These are phyloP conservation scores for Hydractinia symbiolongicarpus DNA, from an alignment of 30 jellyfish, hydroid and myxozoan species.

Conservation along the genomic window DNA sequence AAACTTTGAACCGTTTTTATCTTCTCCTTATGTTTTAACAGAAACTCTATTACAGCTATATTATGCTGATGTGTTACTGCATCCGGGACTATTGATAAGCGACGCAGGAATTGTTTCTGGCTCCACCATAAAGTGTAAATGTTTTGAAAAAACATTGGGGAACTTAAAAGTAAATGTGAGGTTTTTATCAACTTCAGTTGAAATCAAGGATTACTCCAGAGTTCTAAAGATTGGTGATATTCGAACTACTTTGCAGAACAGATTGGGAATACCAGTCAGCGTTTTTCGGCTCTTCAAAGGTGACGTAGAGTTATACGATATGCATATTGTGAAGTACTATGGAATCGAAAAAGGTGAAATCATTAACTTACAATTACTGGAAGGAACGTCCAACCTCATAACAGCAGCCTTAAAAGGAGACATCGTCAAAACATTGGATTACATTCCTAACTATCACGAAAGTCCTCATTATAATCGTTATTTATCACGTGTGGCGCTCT, in stretches of 20 bases:
- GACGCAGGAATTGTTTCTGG: slow-evolving; percentile 19
- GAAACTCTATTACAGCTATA: neutral
- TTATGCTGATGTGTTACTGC: neutral
- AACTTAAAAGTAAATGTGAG: neutral
- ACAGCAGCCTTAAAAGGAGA: slow-evolving; percentile 54
- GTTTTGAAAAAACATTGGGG: neutral
- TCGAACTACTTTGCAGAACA: slow-evolving; percentile 44
- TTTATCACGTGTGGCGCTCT: slow-evolving; percentile 58
- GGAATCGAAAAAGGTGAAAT: slow-evolving; percentile 49
- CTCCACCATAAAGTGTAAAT: neutral
- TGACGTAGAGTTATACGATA: slow-evolving; percentile 48
- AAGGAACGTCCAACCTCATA: slow-evolving; percentile 50
- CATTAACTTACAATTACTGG: slow-evolving; percentile 46
- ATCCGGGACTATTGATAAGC: neutral
- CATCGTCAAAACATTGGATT: slow-evolving; percentile 60
- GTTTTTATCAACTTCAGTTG: neutral
- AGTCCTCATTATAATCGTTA: slow-evolving; percentile 52
- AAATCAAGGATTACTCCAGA: neutral
- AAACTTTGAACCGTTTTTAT: too few relatives aligned
- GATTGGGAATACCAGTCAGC: slow-evolving; percentile 64
- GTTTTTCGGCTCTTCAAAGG: slow-evolving; percentile 34
- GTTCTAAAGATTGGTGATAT: slow-evolving; percentile 44
- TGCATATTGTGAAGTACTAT: slow-evolving; percentile 37
- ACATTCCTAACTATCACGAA: slow-evolving; percentile 31
- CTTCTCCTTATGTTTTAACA: too few relatives aligned